phyloP scores from a whole-genome alignment of 2,113 vertebrate species.

The Halichoerus grypus region DNA sequence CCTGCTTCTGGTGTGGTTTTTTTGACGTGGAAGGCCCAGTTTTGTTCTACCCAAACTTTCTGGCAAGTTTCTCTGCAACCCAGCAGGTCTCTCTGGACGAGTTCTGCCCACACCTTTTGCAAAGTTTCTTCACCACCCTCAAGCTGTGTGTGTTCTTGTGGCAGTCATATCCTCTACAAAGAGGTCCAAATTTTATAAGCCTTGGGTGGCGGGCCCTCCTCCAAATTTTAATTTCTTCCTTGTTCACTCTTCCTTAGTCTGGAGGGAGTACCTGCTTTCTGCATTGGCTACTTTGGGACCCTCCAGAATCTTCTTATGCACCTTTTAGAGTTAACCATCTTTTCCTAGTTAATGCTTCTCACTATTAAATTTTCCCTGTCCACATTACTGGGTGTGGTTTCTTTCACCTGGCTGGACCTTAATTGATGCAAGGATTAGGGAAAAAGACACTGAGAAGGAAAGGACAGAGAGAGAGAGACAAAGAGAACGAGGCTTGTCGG shows the following conservation, averaged over 20 bases:
- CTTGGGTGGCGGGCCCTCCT: not conserved
- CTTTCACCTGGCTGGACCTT: slow-evolving; percentile 11
- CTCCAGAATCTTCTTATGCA: not conserved
- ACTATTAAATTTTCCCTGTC: slow-evolving; percentile 46
- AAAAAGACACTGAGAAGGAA: slow-evolving; percentile 4
- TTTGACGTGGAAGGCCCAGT: not conserved
- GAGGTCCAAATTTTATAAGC: not conserved
- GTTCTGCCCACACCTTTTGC: not conserved
- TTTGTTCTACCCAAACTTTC: not conserved
- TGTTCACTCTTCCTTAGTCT: not conserved
- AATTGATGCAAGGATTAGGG: not conserved
- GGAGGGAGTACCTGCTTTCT: not conserved
- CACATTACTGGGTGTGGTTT: not conserved
- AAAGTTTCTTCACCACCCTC: not conserved
- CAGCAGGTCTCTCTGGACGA: not conserved
- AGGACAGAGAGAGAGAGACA: not conserved
- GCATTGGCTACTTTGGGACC: not conserved
- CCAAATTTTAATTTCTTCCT: slow-evolving; percentile 29
- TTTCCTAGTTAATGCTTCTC: slow-evolving; percentile 36
- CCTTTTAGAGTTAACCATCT: slow-evolving; percentile 9
- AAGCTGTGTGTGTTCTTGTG: not conserved
- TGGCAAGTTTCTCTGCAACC: not conserved
- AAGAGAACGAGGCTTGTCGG: not conserved
- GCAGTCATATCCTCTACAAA: not conserved
- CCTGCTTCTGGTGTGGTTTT: not conserved